Evolutionary conservation across 2,888 invertebrate species (phyloP), one percentile per base, ranked within the genome.

Genomic region (Drepanosiphum platanoidis): DNA sequence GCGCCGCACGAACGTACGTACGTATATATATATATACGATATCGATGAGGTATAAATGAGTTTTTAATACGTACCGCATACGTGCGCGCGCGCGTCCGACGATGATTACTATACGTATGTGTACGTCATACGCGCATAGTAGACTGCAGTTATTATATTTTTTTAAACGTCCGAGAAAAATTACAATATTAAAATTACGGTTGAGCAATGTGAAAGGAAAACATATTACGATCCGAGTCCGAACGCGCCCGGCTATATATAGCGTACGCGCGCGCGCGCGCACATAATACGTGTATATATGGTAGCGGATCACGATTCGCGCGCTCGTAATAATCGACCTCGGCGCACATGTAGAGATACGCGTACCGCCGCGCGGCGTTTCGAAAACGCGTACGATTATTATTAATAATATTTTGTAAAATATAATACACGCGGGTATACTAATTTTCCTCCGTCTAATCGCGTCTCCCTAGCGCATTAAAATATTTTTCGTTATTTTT

Each of bases 161-260:
- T n/a, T 15, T 74, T 58, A n/a, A 34, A 75, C 34, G 52, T 32
- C 22, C 58, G 75, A 22, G 1, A 52, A 75, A 74, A 46, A 74
- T 58, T 52, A 34, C 32, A 52, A 75, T 75, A 52, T 52, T 34
- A 52, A 34, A 58, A 75, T 58, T 11, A 32, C 22, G 15, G 27
- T 77, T 77, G n/a, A 64, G 77, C 61, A 77, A 77, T 77, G 77
- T 77, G 77, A 77, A 77, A 77, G 77, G 77, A 64, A 77, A 39
- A 32, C 9, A 18, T 36, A 30, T 39, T 4, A 18, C n/a, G 46
- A 46, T 46, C 46, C 46, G 18, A 46, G 46, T 61, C 27, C 61
- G 27, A n/a, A n/a, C n/a, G n/a, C n/a, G n/a, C n/a, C n/a, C n/a
- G n/a, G n/a, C n/a, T n/a, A n/a, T n/a, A n/a, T 27, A 9, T 27